Evolutionary conservation across 2,113 vertebrate genomes (phyloP).

Genomic region (Pionites leucogaster): DNA sequence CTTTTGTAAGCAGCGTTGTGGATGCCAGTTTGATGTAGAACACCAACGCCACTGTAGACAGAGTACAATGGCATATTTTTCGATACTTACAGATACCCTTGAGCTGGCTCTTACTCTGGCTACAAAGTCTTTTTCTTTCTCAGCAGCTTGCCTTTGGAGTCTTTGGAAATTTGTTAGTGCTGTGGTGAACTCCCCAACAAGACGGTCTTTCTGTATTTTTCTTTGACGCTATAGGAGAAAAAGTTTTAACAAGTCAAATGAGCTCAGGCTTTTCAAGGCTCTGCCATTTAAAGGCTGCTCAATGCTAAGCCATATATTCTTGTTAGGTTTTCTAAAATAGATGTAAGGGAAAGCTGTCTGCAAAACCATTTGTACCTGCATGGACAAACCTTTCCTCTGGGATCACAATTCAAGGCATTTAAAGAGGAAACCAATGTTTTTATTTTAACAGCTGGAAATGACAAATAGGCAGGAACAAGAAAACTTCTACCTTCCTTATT

Average conservation of each 20-base stretch:
- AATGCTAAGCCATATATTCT: not conserved
- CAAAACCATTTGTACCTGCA: not conserved
- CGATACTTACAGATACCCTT: constrained; percentile 87
- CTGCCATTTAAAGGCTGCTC: not conserved
- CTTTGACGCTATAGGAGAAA: constrained; percentile 84
- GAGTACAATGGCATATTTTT: not conserved
- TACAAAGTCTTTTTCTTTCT: constrained; percentile 93
- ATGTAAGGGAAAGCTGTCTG: not conserved
- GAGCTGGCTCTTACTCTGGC: constrained; percentile 94
- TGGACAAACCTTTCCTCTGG: not conserved
- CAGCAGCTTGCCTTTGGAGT: constrained; percentile 89
- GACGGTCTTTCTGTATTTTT: constrained; percentile 92
- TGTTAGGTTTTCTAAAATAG: not conserved
- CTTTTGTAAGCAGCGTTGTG: not conserved
- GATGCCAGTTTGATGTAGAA: not conserved
- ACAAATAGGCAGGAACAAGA: not conserved
- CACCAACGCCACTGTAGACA: not conserved
- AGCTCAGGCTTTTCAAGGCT: not conserved
- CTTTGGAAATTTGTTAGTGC: constrained; percentile 89
- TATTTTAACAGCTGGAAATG: not conserved
- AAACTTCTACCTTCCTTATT: not conserved
- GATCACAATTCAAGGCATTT: not conserved
- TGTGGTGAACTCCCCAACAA: constrained; percentile 90
- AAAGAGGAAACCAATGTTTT: not conserved
- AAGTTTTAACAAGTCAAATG: not conserved